Evolutionary conservation across 1,140 invertebrate species (phyloP).

Genomic region (Tetragonula clypearis): DNA sequence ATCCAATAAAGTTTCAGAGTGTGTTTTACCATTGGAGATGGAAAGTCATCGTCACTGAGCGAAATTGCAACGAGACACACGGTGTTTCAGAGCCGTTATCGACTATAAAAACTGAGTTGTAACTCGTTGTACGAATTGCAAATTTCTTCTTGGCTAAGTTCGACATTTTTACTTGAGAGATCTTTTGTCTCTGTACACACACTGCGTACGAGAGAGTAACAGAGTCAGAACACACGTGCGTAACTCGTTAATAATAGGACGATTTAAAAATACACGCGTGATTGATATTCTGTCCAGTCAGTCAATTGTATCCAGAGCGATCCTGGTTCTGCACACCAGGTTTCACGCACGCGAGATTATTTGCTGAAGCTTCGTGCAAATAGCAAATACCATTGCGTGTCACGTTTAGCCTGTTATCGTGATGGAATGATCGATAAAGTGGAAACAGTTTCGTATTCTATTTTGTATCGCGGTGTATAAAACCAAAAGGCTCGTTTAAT

Average conservation of each 20-base stretch:
- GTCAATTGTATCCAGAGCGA: too few relatives aligned
- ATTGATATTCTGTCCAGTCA: too few relatives aligned
- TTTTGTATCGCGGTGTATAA: background rate
- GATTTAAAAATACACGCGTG: background rate
- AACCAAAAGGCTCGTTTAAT: background rate
- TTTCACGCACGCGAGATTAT: background rate
- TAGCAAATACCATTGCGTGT: background rate
- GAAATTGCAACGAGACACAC: background rate
- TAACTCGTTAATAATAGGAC: background rate
- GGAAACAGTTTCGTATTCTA: background rate
- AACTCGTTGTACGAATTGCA: background rate
- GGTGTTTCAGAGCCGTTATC: background rate
- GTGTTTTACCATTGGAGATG: background rate
- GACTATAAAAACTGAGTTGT: background rate
- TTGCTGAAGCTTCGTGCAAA: background rate
- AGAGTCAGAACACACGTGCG: background rate
- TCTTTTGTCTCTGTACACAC: background rate
- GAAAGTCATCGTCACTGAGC: background rate
- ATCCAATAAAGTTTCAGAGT: background rate
- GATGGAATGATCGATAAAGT: background rate
- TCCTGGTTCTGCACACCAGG: too few relatives aligned
- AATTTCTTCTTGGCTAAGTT: background rate
- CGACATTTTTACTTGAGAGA: background rate
- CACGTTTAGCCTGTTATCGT: background rate
- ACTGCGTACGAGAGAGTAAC: too few relatives aligned